Evolutionary conservation across 1,140 invertebrate genomes (phyloP).

Genomic region (Aethina tumida): DNA sequence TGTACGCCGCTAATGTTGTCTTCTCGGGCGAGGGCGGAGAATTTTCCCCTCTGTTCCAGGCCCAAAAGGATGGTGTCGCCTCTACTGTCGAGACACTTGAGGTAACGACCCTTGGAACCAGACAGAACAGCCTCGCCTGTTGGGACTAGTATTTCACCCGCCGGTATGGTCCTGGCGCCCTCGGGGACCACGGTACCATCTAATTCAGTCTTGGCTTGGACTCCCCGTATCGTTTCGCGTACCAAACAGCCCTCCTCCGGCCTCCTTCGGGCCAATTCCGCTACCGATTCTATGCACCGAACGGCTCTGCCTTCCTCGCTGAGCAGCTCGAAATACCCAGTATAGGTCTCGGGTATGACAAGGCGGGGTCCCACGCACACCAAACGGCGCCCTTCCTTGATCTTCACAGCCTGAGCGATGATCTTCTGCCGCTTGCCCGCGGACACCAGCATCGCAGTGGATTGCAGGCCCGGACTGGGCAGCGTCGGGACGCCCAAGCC

Average conservation of each 20-base stretch:
- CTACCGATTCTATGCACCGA: constrained; percentile 78
- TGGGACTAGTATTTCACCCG: constrained; percentile 56
- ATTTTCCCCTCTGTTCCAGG: constrained; percentile 78
- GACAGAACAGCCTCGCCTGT: constrained; percentile 63
- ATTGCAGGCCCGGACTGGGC: constrained; percentile 71
- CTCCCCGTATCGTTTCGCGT: constrained; percentile 74
- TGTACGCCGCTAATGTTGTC: constrained; percentile 90
- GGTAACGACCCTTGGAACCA: constrained; percentile 50
- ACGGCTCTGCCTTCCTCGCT: constrained; percentile 87
- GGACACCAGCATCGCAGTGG: constrained; percentile 73
- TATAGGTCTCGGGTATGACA: constrained; percentile 80
- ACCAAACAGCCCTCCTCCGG: constrained; percentile 72
- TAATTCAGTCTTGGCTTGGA: constrained; percentile 56
- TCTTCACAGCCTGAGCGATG: constrained; percentile 80
- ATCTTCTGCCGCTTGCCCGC: constrained; percentile 76
- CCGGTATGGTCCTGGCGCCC: constrained; percentile 57
- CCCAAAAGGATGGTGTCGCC: constrained; percentile 75
- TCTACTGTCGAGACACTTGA: constrained; percentile 76
- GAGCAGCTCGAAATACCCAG: constrained; percentile 87
- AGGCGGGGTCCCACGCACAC: constrained; percentile 72
- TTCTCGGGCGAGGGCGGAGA: constrained; percentile 80
- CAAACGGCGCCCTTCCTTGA: constrained; percentile 71
- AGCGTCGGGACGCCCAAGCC: constrained; percentile 77
- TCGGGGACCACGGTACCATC: constrained; percentile 58
- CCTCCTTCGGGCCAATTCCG: constrained; percentile 64